Evolutionary conservation across 2,888 invertebrate species (phyloP).

Genomic region (Chloromyia formosa): DNA sequence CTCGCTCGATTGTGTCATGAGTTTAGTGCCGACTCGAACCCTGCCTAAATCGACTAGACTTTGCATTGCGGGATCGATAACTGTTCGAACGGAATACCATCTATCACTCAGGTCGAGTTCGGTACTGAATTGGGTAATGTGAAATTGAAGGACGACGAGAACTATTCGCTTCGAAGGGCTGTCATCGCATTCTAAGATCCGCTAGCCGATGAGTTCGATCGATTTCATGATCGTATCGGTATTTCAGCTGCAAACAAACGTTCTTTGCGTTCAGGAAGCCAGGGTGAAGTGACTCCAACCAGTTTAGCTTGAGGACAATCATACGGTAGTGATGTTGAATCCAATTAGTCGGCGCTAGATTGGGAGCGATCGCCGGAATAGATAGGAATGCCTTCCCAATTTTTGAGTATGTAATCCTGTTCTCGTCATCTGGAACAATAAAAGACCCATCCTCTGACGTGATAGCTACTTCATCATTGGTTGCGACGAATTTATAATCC

Average conservation of each 20-base stretch:
- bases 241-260: slow-evolving; percentile 79
- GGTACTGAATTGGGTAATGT: slow-evolving; percentile 43
- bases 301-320: slow-evolving; percentile 84
- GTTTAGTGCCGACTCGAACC: slow-evolving; percentile 76
- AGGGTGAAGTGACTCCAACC: slow-evolving; percentile 71
- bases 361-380: slow-evolving; percentile 71
- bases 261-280: slow-evolving; percentile 66
- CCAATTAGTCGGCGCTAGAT: slow-evolving; percentile 75
- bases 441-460: slow-evolving; percentile 64
- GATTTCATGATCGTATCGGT: slow-evolving; percentile 78
- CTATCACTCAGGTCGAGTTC: slow-evolving; percentile 80
- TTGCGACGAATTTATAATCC: slow-evolving; percentile 15
- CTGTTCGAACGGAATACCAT: slow-evolving; percentile 77
- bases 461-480: slow-evolving; percentile 55
- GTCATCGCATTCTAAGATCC: slow-evolving; percentile 80
- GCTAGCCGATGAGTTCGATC: slow-evolving; percentile 75
- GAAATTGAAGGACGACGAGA: slow-evolving; percentile 48
- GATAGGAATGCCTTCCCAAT: slow-evolving; percentile 68
- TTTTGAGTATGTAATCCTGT: slow-evolving; percentile 66
- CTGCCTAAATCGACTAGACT: slow-evolving; percentile 67
- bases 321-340: slow-evolving; percentile 78
- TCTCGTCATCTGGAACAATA: slow-evolving; percentile 65
- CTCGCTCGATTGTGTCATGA: slow-evolving; percentile 76
- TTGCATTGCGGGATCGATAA: slow-evolving; percentile 71
- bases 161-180: slow-evolving; percentile 74